Evolutionary conservation across 2,113 vertebrate species (phyloP), one percentile per base, ranked within the genome.

Genomic region (Chionodraco myersi): DNA sequence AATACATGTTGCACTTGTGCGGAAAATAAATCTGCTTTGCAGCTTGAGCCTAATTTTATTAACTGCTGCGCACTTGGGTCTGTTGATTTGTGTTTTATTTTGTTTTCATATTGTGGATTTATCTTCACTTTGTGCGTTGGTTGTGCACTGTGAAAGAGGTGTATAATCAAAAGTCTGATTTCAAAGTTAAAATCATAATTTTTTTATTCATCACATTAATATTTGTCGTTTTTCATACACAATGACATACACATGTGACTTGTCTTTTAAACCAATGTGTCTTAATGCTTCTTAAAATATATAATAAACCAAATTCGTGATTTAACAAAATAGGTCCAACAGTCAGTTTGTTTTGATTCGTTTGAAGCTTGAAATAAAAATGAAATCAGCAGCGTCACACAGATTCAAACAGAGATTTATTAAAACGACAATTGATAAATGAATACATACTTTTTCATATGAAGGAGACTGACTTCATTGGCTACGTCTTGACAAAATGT

Each of bases 351-450:
- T 16, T 59, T 64, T 41, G 3, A 48, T 74, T 73, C 10, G 0
- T 16, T 44, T 77, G 12, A 26, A 34, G 12, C 48, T 72, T 10
- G 18, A 77, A 82, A 71, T 58, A 75, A 76, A 18, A 90, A 74
- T 1, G 18, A 85, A 76, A 23, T 76, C 85, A 81, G 18, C 6
- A 51, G 36, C 1, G 59, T 88, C 58, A 76, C 82, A 79, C 88
- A 56, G 84, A 77, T 91, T 72, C 83, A 84, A 90, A 92, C 85
- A 84, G 68, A 89, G 71, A 85, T 93, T 92, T 93, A 93, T 91
- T 93, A 91, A 91, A 92, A 90, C 85, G 15, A 91, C 87, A 85
- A 47, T 68, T 79, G 52, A 77, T 86, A 75, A 90, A 88, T 85
- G 69, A 91, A 89, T 85, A 91, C 88, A 91, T 52, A 61, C 84